Conservation (phyloP, 1,140 invertebrate genomes). For the Cheumatopsyche charites region DNA sequence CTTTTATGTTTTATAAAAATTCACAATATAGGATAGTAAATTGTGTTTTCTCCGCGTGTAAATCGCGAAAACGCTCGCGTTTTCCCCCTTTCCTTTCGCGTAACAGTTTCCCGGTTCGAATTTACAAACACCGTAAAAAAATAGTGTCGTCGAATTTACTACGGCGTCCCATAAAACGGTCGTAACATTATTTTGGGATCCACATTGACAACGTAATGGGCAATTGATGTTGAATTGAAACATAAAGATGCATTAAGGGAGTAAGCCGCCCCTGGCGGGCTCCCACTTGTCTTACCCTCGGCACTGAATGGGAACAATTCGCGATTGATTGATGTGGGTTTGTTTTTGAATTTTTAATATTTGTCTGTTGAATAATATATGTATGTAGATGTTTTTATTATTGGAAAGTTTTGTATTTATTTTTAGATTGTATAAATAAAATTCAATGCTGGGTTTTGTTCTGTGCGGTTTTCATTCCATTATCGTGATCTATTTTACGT, state of each 20-base stretch:
- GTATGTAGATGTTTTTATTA: too few species aligned
- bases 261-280: slow-evolving; percentile 7
- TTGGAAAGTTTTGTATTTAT: too few species aligned
- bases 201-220: slow-evolving; percentile 48
- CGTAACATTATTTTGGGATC: slow-evolving; percentile 47
- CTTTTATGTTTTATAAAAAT: too few species aligned
- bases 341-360: too few species aligned
- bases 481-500: too few species aligned
- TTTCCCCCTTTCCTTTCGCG: not conserved
- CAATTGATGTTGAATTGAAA: slow-evolving; percentile 48
- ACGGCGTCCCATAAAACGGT: slow-evolving; percentile 42
- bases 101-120: slow-evolving; percentile 12
- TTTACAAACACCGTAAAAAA: slow-evolving; percentile 47
- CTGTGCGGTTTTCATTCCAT: too few species aligned
- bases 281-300: slow-evolving; percentile 17
- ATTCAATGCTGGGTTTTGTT: too few species aligned
- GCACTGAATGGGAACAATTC: not conserved
- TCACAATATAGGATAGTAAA: too few species aligned
- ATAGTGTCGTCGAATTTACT: slow-evolving; percentile 43
- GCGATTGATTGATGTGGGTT: not conserved
- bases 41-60: slow-evolving; percentile 26
- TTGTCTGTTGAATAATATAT: too few species aligned
- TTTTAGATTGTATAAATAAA: too few species aligned
- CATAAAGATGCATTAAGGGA: slow-evolving; percentile 47
- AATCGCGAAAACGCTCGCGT: slow-evolving; percentile 42